Evolutionary conservation across 2,113 vertebrate species (phyloP).

Genomic region (Myrmecobius fasciatus): DNA sequence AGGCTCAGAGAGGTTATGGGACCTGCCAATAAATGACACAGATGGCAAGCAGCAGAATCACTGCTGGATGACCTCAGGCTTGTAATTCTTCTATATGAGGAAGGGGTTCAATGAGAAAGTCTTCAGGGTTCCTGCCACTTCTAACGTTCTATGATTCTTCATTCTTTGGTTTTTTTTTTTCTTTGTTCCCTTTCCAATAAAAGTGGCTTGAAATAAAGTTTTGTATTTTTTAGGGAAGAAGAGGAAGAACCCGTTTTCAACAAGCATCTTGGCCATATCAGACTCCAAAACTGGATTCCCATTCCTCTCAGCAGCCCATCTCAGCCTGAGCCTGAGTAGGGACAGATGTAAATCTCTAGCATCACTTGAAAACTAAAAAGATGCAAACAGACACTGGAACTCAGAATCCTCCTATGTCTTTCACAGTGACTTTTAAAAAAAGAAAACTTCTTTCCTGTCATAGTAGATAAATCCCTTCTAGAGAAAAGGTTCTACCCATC

Average conservation of each 20-base stretch:
- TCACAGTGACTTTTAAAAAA: neutral
- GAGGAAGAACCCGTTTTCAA: neutral
- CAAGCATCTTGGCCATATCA: neutral
- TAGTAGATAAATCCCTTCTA: neutral
- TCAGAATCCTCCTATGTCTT: neutral
- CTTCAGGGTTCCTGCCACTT: neutral
- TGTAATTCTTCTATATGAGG: neutral
- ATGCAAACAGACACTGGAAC: too few species aligned
- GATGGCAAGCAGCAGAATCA: neutral
- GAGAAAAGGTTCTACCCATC: slow-evolving; percentile 2
- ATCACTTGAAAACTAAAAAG: neutral
- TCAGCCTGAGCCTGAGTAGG: neutral
- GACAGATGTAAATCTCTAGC: neutral
- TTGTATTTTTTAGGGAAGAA: neutral
- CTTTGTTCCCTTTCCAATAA: neutral
- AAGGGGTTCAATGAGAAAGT: neutral
- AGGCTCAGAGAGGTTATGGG: neutral
- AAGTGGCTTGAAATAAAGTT: neutral
- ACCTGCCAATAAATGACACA: neutral
- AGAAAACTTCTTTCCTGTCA: slow-evolving; percentile 5
- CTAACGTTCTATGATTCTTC: neutral
- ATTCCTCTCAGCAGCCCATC: neutral
- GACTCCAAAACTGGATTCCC: neutral
- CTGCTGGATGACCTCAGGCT: neutral
- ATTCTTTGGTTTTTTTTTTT: neutral